Evolutionary conservation across 2,888 invertebrate species (phyloP).

Genomic region (Electrophaes corylata): DNA sequence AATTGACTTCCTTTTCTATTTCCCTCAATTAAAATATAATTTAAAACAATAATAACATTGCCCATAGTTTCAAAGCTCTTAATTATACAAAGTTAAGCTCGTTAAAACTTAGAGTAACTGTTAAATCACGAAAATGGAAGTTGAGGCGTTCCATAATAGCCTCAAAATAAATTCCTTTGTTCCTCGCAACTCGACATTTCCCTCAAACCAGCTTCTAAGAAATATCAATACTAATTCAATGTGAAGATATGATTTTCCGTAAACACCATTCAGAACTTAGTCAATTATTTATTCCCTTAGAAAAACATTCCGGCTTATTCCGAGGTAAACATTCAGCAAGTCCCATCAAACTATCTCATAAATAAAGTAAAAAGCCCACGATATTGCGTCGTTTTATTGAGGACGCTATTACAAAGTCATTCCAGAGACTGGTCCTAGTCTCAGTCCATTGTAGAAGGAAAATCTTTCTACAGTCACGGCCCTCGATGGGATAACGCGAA

Average conservation of each 20-base stretch:
- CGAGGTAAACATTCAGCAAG: conserved; percentile 49
- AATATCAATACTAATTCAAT: conserved; percentile 22
- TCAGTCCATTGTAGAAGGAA: conserved; percentile 82
- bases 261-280: conserved; percentile 32
- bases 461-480: conserved; percentile 84
- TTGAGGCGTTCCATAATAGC: conserved; percentile 55
- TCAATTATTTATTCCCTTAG: conserved; percentile 33
- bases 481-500: conserved; percentile 83
- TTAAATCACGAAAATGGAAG: conserved; percentile 57
- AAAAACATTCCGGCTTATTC: conserved; percentile 35
- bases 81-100: conserved; percentile 59
- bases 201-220: conserved; percentile 17
- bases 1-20: not conserved
- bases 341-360: conserved; percentile 60
- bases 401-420: conserved; percentile 81
- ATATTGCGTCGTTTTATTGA: conserved; percentile 77
- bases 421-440: conserved; percentile 75
- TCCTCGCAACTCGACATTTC: conserved; percentile 24
- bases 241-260: conserved; percentile 19
- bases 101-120: conserved; percentile 64
- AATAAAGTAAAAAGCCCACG: conserved; percentile 70
- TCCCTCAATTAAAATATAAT: conserved; percentile 20
- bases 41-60: conserved; percentile 29
- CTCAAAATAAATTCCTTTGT: conserved; percentile 41
- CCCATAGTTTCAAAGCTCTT: conserved; percentile 46